Percentiles rank a stretch among this genome's conserved stretches.
These are phyloP conservation scores for Arothron firmamentum DNA, from an alignment of 2,113 vertebrate genomes.

Conservation along the genomic window DNA sequence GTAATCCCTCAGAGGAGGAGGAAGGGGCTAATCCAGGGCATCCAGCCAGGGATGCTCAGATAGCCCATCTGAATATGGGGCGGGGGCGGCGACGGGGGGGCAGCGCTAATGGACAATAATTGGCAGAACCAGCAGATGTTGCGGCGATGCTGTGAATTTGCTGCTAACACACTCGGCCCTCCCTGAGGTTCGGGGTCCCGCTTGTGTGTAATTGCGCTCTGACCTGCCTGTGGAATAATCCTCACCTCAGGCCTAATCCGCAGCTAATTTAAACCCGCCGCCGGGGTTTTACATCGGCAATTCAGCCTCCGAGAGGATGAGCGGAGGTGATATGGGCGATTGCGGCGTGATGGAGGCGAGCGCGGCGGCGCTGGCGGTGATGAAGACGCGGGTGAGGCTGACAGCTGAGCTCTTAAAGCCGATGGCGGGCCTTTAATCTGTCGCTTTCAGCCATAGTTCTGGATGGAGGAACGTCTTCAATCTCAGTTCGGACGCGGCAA, in stretches of 20 bases:
- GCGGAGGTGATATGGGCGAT: slow-evolving; percentile 30
- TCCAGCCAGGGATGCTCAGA: slow-evolving; percentile 33
- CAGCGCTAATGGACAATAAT: slow-evolving; percentile 58
- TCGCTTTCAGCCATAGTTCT: slow-evolving; percentile 3
- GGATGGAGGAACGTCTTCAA: slow-evolving; percentile 13
- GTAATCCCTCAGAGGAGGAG: slow-evolving; percentile 46
- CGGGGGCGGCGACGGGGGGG: too few relatives aligned
- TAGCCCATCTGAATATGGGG: slow-evolving; percentile 27
- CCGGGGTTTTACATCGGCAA: slow-evolving; percentile 18
- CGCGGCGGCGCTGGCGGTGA: slow-evolving; percentile 1
- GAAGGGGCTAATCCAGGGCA: slow-evolving; percentile 26
- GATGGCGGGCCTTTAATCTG: not conserved
- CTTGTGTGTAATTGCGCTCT: slow-evolving; percentile 17
- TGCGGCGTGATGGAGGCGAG: slow-evolving; percentile 23
- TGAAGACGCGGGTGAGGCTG: not conserved
- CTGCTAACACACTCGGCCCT: not conserved
- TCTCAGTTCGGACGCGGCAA: slow-evolving; percentile 17
- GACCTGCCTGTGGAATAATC: slow-evolving; percentile 44
- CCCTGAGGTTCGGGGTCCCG: slow-evolving; percentile 8
- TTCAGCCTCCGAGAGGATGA: slow-evolving; percentile 21
- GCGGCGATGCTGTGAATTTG: slow-evolving; percentile 10
- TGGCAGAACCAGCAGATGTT: slow-evolving; percentile 63
- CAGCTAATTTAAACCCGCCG: slow-evolving; percentile 32
- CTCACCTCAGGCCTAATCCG: slow-evolving; percentile 51
- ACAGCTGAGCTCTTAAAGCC: slow-evolving; percentile 7